Evolutionary conservation across 2,113 vertebrate genomes (phyloP), one percentile per base, ranked within the genome.

Genomic region (Antennarius striatus): DNA sequence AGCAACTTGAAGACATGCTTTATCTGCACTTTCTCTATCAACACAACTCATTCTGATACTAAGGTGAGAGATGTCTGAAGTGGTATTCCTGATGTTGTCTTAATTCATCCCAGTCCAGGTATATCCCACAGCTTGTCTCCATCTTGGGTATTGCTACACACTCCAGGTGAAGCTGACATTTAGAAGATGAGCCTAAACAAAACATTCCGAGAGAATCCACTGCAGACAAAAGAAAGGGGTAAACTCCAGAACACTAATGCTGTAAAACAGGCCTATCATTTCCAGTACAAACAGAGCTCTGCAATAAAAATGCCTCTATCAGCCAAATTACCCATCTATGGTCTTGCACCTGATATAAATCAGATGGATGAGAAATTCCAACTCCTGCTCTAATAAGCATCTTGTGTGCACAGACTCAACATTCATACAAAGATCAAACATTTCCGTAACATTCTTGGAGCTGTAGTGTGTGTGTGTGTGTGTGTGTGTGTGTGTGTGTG

Each of bases 261-360:
- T 59, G 48, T 64, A 73, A 74, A 79, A 71, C 68, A 88, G 79
- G 70, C 77, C 90, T 91, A 79, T 91, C 85, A 92, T 92, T 91
- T 91, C 72, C 73, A 81, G 58, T 28, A 64, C 63, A 74, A 67
- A 53, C 60, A 60, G 56, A 81, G 75, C 87, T 90, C 89, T 90
- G 76, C 89, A 91, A 92, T 92, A 91, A 92, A 90, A 88, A 75
- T 71, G 59, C 82, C 74, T 83, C 65, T 52, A 85, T 88, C 83
- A 77, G 84, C 62, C 71, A 92, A 90, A 90, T 88, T 79, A 81
- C 83, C 82, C 82, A 83, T 76, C 81, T 84, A 80, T 68, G 74
- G 76, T 66, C 59, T 77, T 86, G 60, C 81, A 87, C 78, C 80
- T 89, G 90, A 90, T 89, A 84, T 90, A 88, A 91, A 91, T 92